Evolutionary conservation across 2,797 vertebrate genomes (phyloP).

Genomic region (Scomberomorus guttatus): DNA sequence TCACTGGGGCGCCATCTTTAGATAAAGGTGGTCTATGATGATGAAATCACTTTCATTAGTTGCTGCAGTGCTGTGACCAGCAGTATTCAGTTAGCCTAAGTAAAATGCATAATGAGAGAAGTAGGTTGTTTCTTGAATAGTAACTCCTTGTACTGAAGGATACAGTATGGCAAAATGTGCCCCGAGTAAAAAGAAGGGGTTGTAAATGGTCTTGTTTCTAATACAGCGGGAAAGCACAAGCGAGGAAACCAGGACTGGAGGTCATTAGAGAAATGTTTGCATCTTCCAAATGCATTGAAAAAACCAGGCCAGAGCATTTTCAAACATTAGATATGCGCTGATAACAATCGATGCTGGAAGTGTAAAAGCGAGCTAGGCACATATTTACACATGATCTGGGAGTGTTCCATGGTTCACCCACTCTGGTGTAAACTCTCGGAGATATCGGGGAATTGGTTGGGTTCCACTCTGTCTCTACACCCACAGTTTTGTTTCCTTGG

Average conservation of each 20-base stretch:
- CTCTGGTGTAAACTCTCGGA: too few species aligned
- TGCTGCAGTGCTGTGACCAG: conserved; percentile 39
- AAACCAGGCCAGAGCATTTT: conserved; percentile 46
- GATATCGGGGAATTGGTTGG: too few species aligned
- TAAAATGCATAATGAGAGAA: conserved; percentile 48
- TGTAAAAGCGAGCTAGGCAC: too few species aligned
- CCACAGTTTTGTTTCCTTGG: too few species aligned
- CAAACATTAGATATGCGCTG: conserved; percentile 21
- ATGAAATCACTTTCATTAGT: conserved; percentile 58
- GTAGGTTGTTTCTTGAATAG: conserved; percentile 53
- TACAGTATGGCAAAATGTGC: conserved; percentile 23
- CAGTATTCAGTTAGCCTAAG: conserved; percentile 60
- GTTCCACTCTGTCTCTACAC: too few species aligned
- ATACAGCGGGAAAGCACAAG: conserved; percentile 28
- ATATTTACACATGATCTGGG: too few species aligned
- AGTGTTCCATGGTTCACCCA: too few species aligned
- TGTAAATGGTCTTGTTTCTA: conserved; percentile 30
- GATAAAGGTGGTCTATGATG: conserved; percentile 54
- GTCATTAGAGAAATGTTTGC: conserved; percentile 58
- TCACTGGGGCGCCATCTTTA: conserved; percentile 41
- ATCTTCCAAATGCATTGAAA: conserved; percentile 45
- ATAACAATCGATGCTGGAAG: too few species aligned
- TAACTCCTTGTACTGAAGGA: conserved; percentile 24
- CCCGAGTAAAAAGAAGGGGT: conserved; percentile 26
- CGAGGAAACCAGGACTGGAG: conserved; percentile 38